These are phyloP conservation scores for Nomada ruficornis DNA, from an alignment of 2,888 invertebrate genomes.

Conservation along the genomic window DNA sequence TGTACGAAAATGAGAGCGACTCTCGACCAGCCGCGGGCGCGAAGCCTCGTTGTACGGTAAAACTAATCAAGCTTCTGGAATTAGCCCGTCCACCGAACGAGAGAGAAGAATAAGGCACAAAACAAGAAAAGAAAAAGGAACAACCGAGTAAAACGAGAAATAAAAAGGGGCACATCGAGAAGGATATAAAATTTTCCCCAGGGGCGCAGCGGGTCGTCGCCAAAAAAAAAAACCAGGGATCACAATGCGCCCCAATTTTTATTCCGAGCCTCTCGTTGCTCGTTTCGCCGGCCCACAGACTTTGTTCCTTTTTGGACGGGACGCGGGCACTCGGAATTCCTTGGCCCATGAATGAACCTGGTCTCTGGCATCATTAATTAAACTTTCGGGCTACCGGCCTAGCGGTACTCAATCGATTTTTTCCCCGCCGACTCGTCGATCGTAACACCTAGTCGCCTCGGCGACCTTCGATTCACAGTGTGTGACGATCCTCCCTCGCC, in stretches of 20 bases:
- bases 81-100: constrained; percentile 66
- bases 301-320: constrained; percentile 65
- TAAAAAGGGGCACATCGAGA: constrained; percentile 39
- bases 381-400: constrained; percentile 75
- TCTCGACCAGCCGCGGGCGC: constrained; percentile 39
- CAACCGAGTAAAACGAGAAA: constrained; percentile 57
- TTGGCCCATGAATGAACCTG: constrained; percentile 77
- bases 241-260: constrained; percentile 78
- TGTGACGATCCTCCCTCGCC: neutral
- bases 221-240: constrained; percentile 58
- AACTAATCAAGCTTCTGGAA: constrained; percentile 81
- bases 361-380: constrained; percentile 77
- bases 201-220: constrained; percentile 66
- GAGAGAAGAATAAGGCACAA: constrained; percentile 49
- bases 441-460: neutral
- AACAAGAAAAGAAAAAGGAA: constrained; percentile 39
- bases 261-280: constrained; percentile 61
- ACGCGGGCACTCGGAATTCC: constrained; percentile 68
- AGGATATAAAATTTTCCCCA: constrained; percentile 74
- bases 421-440: neutral
- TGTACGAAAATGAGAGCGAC: constrained; percentile 51
- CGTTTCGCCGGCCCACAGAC: constrained; percentile 56
- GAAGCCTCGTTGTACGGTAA: constrained; percentile 65
- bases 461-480: neutral
- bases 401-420: constrained; percentile 66